A percentile compares a stretch with the other conserved stretches of the same genome.
Evolutionary conservation across 2,797 vertebrate genomes (phyloP).

Genomic region (Melanogrammus aeglefinus): DNA sequence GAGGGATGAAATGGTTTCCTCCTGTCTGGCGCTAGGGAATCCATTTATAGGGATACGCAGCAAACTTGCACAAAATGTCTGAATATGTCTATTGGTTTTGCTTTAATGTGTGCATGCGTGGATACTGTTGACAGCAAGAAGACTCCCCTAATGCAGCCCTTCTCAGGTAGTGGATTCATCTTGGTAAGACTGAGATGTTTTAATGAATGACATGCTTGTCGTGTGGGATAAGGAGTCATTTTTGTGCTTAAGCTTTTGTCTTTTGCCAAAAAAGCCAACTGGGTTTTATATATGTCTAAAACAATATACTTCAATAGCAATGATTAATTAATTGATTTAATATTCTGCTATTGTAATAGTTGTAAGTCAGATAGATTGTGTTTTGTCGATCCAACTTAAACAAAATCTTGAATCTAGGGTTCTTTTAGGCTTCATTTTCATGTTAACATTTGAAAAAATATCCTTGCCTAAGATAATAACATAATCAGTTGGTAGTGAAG

Average conservation of each 20-base stretch:
- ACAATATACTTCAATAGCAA: neutral
- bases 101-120: neutral
- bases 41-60: neutral
- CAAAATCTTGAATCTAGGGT: neutral
- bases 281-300: neutral
- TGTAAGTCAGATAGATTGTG: neutral
- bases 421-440: neutral
- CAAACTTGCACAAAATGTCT: neutral
- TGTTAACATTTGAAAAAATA: neutral
- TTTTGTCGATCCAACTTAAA: neutral
- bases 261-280: neutral
- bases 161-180: neutral
- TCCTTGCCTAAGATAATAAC: neutral
- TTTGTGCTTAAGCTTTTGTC: neutral
- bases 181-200: neutral
- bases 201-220: neutral
- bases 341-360: neutral
- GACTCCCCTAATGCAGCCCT: neutral
- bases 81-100: neutral
- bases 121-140: neutral
- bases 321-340: neutral
- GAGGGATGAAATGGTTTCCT: neutral
- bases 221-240: neutral
- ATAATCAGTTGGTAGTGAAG: neutral
- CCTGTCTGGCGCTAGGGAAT: neutral